phyloP scores from a whole-genome alignment of 2,888 invertebrate species.

The Herminia tarsipennalis region DNA sequence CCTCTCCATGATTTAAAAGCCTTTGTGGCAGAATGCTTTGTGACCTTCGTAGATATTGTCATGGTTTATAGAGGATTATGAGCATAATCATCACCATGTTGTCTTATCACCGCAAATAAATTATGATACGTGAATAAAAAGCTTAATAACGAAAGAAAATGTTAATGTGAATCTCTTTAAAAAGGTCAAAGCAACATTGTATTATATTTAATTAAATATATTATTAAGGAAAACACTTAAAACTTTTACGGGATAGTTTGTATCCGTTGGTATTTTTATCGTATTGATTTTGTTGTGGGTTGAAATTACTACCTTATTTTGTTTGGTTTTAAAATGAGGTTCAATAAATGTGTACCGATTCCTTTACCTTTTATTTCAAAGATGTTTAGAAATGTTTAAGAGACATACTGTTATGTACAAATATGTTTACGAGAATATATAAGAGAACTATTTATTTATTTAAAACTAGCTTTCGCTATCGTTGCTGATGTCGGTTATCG shows the following conservation, averaged over 20 bases:
- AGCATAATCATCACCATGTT: slow-evolving; percentile 7
- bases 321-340: background rate
- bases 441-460: no score
- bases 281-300: slow-evolving; percentile 4
- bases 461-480: no score
- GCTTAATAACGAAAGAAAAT: slow-evolving; percentile 60
- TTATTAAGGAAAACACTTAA: slow-evolving; percentile 22
- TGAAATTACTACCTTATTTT: background rate
- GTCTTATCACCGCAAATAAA: slow-evolving; percentile 34
- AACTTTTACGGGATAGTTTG: background rate
- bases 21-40: no score
- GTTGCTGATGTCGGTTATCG: no score
- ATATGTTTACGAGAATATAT: no score
- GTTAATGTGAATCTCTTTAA: slow-evolving; percentile 50
- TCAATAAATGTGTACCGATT: no score
- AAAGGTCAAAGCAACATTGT: slow-evolving; percentile 58
- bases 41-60: no score
- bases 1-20: no score
- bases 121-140: slow-evolving; percentile 46
- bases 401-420: no score
- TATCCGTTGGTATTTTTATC: slow-evolving; percentile 8
- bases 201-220: slow-evolving; percentile 38
- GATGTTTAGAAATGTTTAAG: no score
- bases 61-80: background rate
- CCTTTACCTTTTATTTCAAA: no score